Base-by-base conservation (phyloP, 2,797 vertebrate species). In the Miichthys miiuy region DNA sequence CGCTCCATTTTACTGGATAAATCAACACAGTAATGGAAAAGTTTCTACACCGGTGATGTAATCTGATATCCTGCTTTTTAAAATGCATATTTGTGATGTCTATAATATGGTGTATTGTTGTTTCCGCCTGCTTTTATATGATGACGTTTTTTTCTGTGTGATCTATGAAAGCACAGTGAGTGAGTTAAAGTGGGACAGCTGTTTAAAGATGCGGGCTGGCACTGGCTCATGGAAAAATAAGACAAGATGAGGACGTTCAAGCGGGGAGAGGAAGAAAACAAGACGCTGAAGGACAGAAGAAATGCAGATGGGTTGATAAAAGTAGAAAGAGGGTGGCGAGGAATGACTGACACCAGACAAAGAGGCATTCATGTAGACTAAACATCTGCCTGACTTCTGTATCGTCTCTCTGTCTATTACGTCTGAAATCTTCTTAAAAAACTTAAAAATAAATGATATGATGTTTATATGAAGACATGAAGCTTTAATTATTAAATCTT, bases 341-440 rank as follows among this genome's bases (percentile, higher is more conserved):
- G 16, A 55, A 56, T 66, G 55, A 75, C 10, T 61, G 79, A 72
- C 64, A 77, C 11, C 13, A 5, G 77, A 84, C 66, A 80, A 71
- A 60, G 42, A 47, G 34, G 9, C 2, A 13, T 67, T 42, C 20
- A 10, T 2, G 20, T 20, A 78, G 56, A 85, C 67, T 41, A 87
- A 82, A 88, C 82, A 84, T 62, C 66, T 44, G 44, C 2, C 34
- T 47, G 42, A 42, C 23, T 60, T 65, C 38, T 52, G 16, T 23
- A 17, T 62, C 6, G 0, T 46, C 20, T 64, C 23, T 38, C 14
- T 44, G 16, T 16, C 6, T 16, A 7, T 30, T 20, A 52, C 2
- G 5, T 52, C 14, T 71, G 42, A 41, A 60, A 51, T 58, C 27
- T 50, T 44, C 30, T 23, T 5, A 30, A 41, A n/a, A 58, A 27